A percentile compares a stretch with the other conserved stretches of the same genome.
phyloP scores from a whole-genome alignment of 1,140 invertebrate species.

The Diuraphis noxia region DNA sequence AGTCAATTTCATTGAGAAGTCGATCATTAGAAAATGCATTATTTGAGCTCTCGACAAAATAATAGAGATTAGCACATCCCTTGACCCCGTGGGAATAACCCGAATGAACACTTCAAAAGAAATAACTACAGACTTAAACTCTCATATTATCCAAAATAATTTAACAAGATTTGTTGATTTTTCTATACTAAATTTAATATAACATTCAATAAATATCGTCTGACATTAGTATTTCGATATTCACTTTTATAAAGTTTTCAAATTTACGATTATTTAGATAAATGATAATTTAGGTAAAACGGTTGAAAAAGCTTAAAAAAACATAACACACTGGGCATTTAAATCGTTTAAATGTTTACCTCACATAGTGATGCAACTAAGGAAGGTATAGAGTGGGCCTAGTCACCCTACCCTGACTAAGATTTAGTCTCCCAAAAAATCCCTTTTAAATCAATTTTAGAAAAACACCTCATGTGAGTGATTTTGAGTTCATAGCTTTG shows the following conservation, averaged over 20 bases:
- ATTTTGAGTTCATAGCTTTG: too few species aligned
- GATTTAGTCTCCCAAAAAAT: too few species aligned
- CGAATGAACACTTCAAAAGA: neutral
- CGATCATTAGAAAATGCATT: neutral
- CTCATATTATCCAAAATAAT: neutral
- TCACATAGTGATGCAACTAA: too few species aligned
- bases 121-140: neutral
- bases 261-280: neutral
- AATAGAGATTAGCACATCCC: neutral
- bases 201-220: neutral
- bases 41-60: neutral
- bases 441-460: too few species aligned
- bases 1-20: neutral
- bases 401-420: too few species aligned
- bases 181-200: neutral
- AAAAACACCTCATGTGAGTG: too few species aligned
- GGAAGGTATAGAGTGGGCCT: too few species aligned
- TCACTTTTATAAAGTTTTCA: neutral
- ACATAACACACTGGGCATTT: too few species aligned
- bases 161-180: neutral
- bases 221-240: neutral
- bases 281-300: too few species aligned
- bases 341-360: too few species aligned
- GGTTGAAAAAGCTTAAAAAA: too few species aligned
- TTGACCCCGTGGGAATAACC: neutral